These are phyloP conservation scores for Oncopodura yosiiana DNA, from an alignment of 1,140 invertebrate species.

Conservation along the genomic window DNA sequence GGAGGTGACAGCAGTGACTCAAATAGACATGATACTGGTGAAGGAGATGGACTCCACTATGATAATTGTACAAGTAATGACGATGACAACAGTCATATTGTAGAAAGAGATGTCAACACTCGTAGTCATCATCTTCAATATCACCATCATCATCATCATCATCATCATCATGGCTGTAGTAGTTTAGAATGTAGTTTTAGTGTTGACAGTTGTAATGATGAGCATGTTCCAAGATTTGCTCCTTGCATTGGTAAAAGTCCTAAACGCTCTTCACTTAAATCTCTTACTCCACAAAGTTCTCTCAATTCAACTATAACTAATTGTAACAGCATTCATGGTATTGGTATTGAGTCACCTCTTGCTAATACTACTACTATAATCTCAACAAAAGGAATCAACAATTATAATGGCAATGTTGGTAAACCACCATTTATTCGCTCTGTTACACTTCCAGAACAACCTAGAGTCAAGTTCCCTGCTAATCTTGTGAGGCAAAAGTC, in stretches of 20 bases:
- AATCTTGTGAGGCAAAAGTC: slow-evolving; percentile 30
- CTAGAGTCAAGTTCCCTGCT: slow-evolving; percentile 31
- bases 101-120: not conserved
- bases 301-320: slow-evolving; percentile 28
- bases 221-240: slow-evolving; percentile 13
- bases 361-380: not conserved
- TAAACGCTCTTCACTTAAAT: slow-evolving; percentile 32
- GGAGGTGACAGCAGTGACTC: not conserved
- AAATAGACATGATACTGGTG: too few relatives aligned
- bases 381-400: not conserved
- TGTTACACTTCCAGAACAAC: slow-evolving; percentile 31
- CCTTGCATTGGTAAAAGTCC: slow-evolving; percentile 28
- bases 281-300: slow-evolving; percentile 32
- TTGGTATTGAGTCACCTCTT: slow-evolving; percentile 17
- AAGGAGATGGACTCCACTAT: slow-evolving; percentile 6
- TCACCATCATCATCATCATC: not conserved
- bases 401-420: not conserved
- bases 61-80: not conserved
- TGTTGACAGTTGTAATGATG: too few relatives aligned
- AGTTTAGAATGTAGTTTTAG: too few relatives aligned
- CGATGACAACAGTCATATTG: not conserved
- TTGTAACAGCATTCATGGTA: slow-evolving; percentile 3
- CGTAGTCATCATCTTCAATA: not conserved
- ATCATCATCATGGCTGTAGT: too few relatives aligned
- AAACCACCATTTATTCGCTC: slow-evolving; percentile 33